Base-by-base conservation (phyloP, 2,888 invertebrate species). In the Philopedon plagiatum region DNA sequence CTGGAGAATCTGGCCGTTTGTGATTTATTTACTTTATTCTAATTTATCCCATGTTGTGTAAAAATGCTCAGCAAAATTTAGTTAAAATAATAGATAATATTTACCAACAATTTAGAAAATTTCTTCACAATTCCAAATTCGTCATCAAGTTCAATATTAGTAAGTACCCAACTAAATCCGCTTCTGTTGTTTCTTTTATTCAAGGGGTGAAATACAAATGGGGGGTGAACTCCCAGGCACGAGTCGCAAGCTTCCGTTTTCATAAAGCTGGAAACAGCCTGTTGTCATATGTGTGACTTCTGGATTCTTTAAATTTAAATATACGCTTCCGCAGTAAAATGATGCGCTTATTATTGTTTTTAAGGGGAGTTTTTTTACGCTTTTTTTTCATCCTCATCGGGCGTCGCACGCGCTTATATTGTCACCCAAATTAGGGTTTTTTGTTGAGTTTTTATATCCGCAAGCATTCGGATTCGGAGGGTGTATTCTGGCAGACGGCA, bases 191-290 rank as follows among this genome's bases (percentile, higher is more conserved):
- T 57, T 34, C 34, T 46, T 66, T 46, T 49, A 46, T 67, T 32
- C 57, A 56, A 51, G 49, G 70, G 73, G 65, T 46, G 70, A 66
- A 56, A 70, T 84, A 85, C 85, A 85, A 85, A 85, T 85, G 84
- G 83, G 72, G 76, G 66, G 44, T 60, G 39, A 79, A 77, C 77
- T 78, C 79, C 78, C 80, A 77, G 81, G 82, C 84, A 82, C 84
- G 83, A 83, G 83, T 81, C 80, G 79, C 78, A 79, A 74, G 82
- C 83, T 85, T 85, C 85, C 85, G 85, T 85, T 85, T 85, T 83
- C 84, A 84, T 79, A 85, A 85, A 85, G 82, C 84, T 84, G 85
- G 85, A 85, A 84, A 83, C 84, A 84, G 84, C 80, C 83, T 83
- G 84, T 82, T 83, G 83, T 84, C 85, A 84, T 83, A 80, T 84